Evolutionary conservation across 2,113 vertebrate species (phyloP), one percentile per base, ranked within the genome.

Genomic region (Prionailurus bengalensis): DNA sequence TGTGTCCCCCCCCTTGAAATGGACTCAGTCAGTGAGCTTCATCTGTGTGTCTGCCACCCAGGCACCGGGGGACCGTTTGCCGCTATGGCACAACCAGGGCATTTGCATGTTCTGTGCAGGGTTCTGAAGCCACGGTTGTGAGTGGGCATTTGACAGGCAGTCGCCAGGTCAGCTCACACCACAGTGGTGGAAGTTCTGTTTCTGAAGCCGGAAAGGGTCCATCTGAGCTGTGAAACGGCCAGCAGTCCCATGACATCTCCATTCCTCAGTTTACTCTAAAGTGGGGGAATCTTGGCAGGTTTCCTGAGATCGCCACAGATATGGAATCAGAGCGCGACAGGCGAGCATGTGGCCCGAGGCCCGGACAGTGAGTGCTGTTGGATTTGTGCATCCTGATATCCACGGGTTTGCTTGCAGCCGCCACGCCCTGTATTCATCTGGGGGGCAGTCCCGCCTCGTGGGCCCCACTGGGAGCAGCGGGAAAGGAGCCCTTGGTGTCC

Each of bases 201-300:
- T 14, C 71, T 14, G 5, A 74, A 36, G 71, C 12, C 12, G 0
- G 21, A 5, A 25, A 25, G 36, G 36, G n/a, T 21, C 70, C 2
- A 2, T 19, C 70, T 5, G 36, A 23, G 36, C 36, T 42, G n/a
- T 39, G 70, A 25, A 11, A 36, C 2, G 36, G 21, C 39, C 70
- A 12, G 36, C 2, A 36, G 36, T 39, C 70, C 5, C 5, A 9
- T 42, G 11, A 39, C 0, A 5, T 7, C 10, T 5, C 36, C 71
- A 13, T 25, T 23, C 71, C 36, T 25, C 21, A 42, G 11, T 5
- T 12, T 4, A 4, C 68, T 0, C 19, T 17, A 36, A 21, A 21
- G n/a, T 71, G 16, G n/a, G 68, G 17, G 17, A 4, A 9, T 21
- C 33, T 2, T 2, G 68, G 8, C 66, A 11, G 8, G 8, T 4